Base-by-base conservation (phyloP, 2,888 invertebrate genomes). In the Tillus elongatus region DNA sequence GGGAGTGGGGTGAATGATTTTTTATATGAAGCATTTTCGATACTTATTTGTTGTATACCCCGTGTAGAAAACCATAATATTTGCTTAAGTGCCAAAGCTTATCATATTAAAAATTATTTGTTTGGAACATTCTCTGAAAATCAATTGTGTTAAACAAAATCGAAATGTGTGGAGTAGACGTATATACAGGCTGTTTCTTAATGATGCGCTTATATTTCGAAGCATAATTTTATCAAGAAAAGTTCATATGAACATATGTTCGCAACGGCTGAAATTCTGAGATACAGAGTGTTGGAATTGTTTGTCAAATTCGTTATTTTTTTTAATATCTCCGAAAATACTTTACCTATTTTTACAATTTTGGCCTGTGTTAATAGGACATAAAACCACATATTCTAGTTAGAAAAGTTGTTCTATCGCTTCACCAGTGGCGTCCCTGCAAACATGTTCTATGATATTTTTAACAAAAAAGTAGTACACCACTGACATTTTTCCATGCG, bases 341-440 rank as follows among this genome's bases (percentile, higher is more conserved):
- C 6, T 19, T 19, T 19, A 19, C 24, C 6, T 19, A 19, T 19
- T n/a, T 19, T 19, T 19, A 8, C 24, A 19, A 19, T 8, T 19
- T 19, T 19, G 24, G n/a, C n/a, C n/a, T n/a, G n/a, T n/a, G n/a
- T n/a, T n/a, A n/a, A n/a, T n/a, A n/a, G n/a, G n/a, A n/a, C n/a
- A n/a, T n/a, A n/a, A n/a, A n/a, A n/a, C n/a, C n/a, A 19, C 24
- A 19, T 19, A 19, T 19, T 19, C n/a, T 19, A 19, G n/a, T 19
- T 19, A 19, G 24, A 19, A 19, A 8, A 19, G 24, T 19, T 19
- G 24, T 19, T 19, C 24, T 19, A 19, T n/a, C n/a, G 24, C 24
- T 19, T 19, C 24, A 19, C 24, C 24, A 19, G 24, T 19, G 24
- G 24, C 24, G 24, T 19, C 24, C 24, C 24, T 19, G n/a, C 24